These are phyloP conservation scores for Ammodytes marinus DNA, from an alignment of 2,113 vertebrate species.

Conservation along the genomic window DNA sequence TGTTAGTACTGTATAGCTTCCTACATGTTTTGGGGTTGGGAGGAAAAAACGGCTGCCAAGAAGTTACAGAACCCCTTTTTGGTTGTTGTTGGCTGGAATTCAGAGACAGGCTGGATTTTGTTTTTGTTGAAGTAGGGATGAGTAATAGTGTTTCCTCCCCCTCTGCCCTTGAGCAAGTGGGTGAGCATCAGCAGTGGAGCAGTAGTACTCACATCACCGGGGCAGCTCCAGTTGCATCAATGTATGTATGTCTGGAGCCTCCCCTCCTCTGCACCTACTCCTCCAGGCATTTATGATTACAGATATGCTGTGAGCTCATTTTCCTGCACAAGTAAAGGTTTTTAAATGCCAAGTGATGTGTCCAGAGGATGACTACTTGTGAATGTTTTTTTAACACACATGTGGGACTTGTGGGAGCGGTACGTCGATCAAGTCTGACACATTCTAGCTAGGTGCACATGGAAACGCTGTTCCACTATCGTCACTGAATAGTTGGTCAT, in stretches of 20 bases:
- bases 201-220: conserved; percentile 30
- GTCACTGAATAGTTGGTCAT: conserved; percentile 25
- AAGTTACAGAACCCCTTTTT: conserved; percentile 36
- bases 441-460: conserved; percentile 20
- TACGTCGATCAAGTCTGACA: conserved; percentile 36
- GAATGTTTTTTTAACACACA: conserved; percentile 24
- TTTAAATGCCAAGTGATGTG: conserved; percentile 35
- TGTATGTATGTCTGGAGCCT: conserved; percentile 51
- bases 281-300: conserved; percentile 59
- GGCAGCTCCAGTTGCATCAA: conserved; percentile 47
- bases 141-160: conserved; percentile 68
- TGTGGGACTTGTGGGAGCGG: conserved; percentile 6
- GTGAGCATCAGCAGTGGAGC: conserved; percentile 46
- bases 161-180: conserved; percentile 59
- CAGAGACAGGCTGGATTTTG: conserved; percentile 31
- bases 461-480: background rate
- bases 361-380: conserved; percentile 12
- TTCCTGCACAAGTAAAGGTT: conserved; percentile 47
- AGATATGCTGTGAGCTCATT: conserved; percentile 38
- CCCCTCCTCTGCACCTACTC: conserved; percentile 53
- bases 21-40: conserved; percentile 22
- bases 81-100: conserved; percentile 32
- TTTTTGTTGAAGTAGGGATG: conserved; percentile 64
- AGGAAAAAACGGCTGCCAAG: background rate
- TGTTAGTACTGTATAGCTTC: conserved; percentile 14